Evolutionary conservation across 2,797 vertebrate species (phyloP).

Genomic region (Halcyon smyrnensis): DNA sequence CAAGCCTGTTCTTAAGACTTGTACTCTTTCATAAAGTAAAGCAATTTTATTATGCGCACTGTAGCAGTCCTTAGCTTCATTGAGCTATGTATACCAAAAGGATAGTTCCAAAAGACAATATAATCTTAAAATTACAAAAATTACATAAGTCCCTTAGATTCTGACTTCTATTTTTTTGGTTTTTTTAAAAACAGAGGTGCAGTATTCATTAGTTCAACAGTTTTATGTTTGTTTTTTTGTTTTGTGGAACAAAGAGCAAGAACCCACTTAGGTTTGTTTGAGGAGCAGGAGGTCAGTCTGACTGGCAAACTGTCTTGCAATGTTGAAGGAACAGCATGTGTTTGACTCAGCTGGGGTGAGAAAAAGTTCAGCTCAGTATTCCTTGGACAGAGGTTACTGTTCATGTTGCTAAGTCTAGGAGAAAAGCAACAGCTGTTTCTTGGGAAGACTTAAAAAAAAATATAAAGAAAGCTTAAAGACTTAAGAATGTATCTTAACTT

Average conservation of each 20-base stretch:
- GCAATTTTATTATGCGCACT: background rate
- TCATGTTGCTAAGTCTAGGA: background rate
- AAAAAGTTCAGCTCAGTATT: constrained; percentile 4
- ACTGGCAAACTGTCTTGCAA: background rate
- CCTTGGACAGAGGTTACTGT: background rate
- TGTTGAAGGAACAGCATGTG: background rate
- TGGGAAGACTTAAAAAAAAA: background rate
- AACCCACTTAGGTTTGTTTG: background rate
- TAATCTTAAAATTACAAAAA: background rate
- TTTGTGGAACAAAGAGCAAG: background rate
- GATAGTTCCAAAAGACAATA: background rate
- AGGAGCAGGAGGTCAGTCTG: background rate
- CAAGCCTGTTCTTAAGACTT: background rate
- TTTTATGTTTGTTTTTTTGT: background rate
- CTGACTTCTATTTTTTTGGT: background rate
- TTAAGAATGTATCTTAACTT: background rate
- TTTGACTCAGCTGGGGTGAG: background rate
- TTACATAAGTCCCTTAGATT: background rate
- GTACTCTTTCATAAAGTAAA: background rate
- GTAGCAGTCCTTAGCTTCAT: background rate
- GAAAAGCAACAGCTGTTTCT: background rate
- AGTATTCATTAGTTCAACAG: background rate
- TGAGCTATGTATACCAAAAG: background rate
- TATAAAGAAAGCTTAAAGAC: background rate
- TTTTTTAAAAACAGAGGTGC: background rate